Conservation (phyloP, 2,888 invertebrate genomes). For the Mythimna loreyi region DNA sequence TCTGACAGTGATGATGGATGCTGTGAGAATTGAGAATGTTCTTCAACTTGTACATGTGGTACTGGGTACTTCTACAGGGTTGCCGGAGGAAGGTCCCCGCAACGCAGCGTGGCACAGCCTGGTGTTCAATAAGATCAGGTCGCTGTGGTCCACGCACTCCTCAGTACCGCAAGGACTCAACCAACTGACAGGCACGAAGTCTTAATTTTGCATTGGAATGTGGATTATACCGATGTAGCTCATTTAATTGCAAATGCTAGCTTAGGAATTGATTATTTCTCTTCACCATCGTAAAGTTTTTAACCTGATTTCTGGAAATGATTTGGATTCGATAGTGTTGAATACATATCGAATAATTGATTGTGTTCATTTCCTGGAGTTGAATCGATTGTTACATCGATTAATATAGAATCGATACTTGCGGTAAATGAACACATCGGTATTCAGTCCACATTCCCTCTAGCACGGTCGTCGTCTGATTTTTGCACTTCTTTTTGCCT, state of each 20-base stretch:
- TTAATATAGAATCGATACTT: conserved; percentile 69
- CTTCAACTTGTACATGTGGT: conserved; percentile 36
- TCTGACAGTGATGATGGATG: conserved; percentile 41
- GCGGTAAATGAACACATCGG: conserved; percentile 71
- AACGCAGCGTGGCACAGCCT: conserved; percentile 93
- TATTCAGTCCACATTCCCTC: conserved; percentile 85
- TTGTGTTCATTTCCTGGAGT: conserved; percentile 35
- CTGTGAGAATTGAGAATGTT: conserved; percentile 48
- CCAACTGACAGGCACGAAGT: conserved; percentile 93
- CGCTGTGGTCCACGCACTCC: conserved; percentile 95
- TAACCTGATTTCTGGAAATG: conserved; percentile 35
- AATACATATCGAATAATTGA: conserved; percentile 35
- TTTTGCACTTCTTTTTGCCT: conserved; percentile 88
- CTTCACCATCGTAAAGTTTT: conserved; percentile 34
- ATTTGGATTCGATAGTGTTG: conserved; percentile 35
- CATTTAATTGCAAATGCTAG: conserved; percentile 64
- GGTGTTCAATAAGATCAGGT: conserved; percentile 97
- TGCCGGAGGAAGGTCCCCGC: conserved; percentile 87
- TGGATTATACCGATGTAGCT: conserved; percentile 72
- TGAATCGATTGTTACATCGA: conserved; percentile 55
- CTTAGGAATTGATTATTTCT: conserved; percentile 54
- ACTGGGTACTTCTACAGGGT: conserved; percentile 77
- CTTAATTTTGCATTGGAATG: conserved; percentile 79
- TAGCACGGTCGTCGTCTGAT: conserved; percentile 77
- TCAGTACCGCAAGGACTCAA: conserved; percentile 95